Percentiles rank a stretch among this genome's conserved stretches.
Evolutionary conservation across 2,113 vertebrate species (phyloP).

Genomic region (Ictalurus furcatus): DNA sequence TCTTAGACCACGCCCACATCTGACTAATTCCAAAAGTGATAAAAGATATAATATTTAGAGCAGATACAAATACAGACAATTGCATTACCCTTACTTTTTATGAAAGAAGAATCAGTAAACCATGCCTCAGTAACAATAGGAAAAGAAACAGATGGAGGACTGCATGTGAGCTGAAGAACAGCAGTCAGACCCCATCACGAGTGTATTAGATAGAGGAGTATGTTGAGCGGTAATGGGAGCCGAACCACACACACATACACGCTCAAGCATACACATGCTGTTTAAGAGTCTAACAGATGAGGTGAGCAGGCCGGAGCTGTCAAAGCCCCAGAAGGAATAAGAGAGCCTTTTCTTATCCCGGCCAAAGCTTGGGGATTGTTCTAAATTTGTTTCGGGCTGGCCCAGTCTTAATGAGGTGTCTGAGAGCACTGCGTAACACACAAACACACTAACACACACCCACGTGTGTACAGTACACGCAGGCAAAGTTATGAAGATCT

Average conservation of each 20-base stretch:
- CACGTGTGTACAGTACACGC: conserved; percentile 22
- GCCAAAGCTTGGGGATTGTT: conserved; percentile 66
- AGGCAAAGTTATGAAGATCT: conserved; percentile 32
- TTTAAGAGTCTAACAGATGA: conserved; percentile 66
- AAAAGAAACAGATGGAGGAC: background rate
- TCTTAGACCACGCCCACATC: background rate
- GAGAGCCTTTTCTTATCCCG: conserved; percentile 57
- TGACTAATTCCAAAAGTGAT: background rate
- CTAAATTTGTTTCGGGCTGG: conserved; percentile 66
- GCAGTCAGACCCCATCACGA: background rate
- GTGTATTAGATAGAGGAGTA: conserved; percentile 12
- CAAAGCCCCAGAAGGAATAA: conserved; percentile 64
- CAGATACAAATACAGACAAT: background rate
- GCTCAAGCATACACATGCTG: conserved; percentile 48
- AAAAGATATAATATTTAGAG: background rate
- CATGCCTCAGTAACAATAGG: background rate
- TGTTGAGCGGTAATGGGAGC: background rate
- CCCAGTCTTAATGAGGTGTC: conserved; percentile 71
- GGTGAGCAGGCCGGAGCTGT: conserved; percentile 69
- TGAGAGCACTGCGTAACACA: conserved; percentile 52
- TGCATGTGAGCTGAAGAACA: background rate
- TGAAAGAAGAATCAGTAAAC: background rate
- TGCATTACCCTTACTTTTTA: background rate
- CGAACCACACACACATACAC: conserved; percentile 10
- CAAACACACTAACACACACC: conserved; percentile 33